Base-by-base conservation (phyloP, 2,113 vertebrate genomes). In the Melierax canorus region DNA sequence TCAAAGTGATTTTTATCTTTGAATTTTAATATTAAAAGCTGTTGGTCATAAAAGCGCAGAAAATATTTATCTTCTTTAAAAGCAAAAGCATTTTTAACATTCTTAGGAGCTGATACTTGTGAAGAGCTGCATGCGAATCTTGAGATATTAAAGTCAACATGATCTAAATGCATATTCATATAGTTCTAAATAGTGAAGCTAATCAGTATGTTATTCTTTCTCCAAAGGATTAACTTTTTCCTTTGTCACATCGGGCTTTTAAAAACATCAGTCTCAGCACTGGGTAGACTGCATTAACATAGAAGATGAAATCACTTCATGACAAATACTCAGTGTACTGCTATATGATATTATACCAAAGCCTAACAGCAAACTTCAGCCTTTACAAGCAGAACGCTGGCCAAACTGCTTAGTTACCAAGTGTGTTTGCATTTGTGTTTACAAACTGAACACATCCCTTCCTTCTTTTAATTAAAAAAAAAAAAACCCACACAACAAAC, bases 371-470 rank as follows among this genome's bases (percentile, higher is more conserved):
- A 88, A 93, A 92, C 32, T 94, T 93, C 72, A 50, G 66, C 55
- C 84, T 96, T 94, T 92, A 90, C 90, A 91, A 95, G 94, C 83
- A 93, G 78, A 56, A 83, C 1, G 3, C 45, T 45, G 55, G 96
- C 94, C 95, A 97, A 90, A 71, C 66, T 93, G 76, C 96, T 89
- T 97, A 90, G 96, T 95, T 96, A 96, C 96, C 94, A 75, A 76
- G 88, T 85, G 56, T 94, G 80, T 97, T 96, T 97, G 51, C 82
- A 67, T 74, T 93, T 91, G 11, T 97, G 74, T 98, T 97, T 97
- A 95, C 92, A 97, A 97, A 96, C 59, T 46, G 45, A 96, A 80
- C 63, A 41, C 41, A 69, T 59, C 32, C 36, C 45, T 94, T 78
- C 77, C 50, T 73, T 94, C 63, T 92, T 94, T 71, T 81, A 94